Conservation (phyloP, 2,797 vertebrate species). For the Coccyzus lansbergi region DNA sequence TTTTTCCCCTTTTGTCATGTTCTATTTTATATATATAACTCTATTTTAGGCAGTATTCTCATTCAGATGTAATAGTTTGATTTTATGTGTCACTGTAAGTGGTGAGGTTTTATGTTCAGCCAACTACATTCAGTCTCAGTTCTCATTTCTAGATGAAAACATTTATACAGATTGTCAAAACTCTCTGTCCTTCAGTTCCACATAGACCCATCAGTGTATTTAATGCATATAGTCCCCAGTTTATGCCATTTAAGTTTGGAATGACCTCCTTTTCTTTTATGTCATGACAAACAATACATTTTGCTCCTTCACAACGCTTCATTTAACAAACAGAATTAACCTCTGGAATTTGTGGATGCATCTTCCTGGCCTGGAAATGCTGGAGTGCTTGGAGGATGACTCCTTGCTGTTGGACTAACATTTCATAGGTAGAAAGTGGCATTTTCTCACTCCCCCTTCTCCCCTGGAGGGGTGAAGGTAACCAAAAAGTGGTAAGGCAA, state of each 20-base stretch:
- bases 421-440: not conserved
- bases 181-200: not conserved
- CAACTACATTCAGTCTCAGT: not conserved
- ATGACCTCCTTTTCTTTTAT: not conserved
- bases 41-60: constrained; percentile 6
- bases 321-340: not conserved
- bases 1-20: not conserved
- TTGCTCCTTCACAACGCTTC: not conserved
- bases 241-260: not conserved
- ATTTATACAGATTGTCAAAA: not conserved
- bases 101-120: not conserved
- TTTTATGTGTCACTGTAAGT: constrained; percentile 4
- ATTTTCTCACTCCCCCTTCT: not conserved
- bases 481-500: not conserved
- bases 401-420: not conserved
- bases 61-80: constrained; percentile 32
- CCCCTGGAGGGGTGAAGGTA: not conserved
- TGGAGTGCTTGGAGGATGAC: rapidly evolving
- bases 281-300: not conserved
- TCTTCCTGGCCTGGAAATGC: rapidly evolving
- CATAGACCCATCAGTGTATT: not conserved
- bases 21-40: not conserved
- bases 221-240: not conserved
- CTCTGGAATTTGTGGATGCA: not conserved
- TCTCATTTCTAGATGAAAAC: constrained; percentile 1